Conservation (phyloP, 2,113 vertebrate species). For the Syrrhaptes paradoxus region DNA sequence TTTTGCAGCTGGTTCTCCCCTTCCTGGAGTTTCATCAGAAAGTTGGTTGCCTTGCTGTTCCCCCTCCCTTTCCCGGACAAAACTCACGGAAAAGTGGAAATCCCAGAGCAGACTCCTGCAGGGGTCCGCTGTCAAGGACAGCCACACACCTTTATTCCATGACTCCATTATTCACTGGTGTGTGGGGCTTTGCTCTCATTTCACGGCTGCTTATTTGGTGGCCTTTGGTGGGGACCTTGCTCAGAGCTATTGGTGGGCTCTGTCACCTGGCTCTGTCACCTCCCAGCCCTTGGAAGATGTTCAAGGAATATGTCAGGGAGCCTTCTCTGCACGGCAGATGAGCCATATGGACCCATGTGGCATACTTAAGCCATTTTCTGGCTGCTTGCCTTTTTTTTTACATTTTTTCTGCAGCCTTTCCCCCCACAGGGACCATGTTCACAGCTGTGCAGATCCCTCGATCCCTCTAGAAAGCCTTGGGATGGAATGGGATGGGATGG, state of each 20-base stretch:
- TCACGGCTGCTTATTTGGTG: background rate
- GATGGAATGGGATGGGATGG: too few species aligned
- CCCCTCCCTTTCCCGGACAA: background rate
- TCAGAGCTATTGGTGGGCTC: background rate
- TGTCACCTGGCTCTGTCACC: background rate
- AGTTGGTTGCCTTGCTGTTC: too few species aligned
- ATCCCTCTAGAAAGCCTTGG: background rate
- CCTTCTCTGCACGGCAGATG: background rate
- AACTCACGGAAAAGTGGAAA: background rate
- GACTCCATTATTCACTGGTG: too few species aligned
- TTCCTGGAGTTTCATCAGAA: background rate
- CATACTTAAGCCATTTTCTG: too few species aligned
- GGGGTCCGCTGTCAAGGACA: background rate
- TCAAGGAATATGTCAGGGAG: too few species aligned
- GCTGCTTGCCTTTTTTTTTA: too few species aligned
- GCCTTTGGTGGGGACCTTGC: background rate
- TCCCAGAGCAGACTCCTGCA: background rate
- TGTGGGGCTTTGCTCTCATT: background rate
- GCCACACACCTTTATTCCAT: background rate
- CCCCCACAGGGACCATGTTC: accelerated
- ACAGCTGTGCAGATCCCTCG: accelerated
- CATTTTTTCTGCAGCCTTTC: background rate
- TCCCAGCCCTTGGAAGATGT: background rate
- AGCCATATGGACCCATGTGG: background rate
- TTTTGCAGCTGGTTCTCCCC: background rate